These are phyloP conservation scores for Stenoptilia bipunctidactyla DNA, from an alignment of 2,888 invertebrate species.

Conservation along the genomic window DNA sequence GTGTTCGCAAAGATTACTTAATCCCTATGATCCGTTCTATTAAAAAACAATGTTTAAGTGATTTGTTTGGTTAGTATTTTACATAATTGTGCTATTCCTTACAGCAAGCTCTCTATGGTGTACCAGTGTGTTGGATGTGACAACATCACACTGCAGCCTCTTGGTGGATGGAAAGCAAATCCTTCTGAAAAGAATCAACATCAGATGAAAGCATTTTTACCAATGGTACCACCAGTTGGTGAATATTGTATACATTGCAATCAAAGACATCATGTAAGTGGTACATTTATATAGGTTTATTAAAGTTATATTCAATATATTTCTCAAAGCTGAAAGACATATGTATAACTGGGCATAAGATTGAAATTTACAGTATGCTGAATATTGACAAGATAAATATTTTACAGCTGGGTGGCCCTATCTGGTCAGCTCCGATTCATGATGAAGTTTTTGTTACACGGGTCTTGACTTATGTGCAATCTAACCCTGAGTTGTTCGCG, in stretches of 20 bases:
- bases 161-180: conserved; percentile 75
- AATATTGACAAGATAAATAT: too few relatives aligned
- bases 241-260: conserved; percentile 82
- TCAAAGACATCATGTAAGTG: conserved; percentile 79
- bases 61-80: too few relatives aligned
- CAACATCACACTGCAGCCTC: conserved; percentile 79
- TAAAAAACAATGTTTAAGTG: too few relatives aligned
- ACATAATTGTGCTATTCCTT: conserved; percentile 7
- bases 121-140: conserved; percentile 95
- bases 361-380: too few relatives aligned
- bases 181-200: conserved; percentile 67
- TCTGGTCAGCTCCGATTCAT: conserved; percentile 93
- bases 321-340: too few relatives aligned
- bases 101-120: conserved; percentile 87
- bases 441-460: conserved; percentile 80
- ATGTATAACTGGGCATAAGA: too few relatives aligned
- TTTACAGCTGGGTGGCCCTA: conserved; percentile 88
- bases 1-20: too few relatives aligned
- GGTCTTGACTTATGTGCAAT: conserved; percentile 67
- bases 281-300: too few relatives aligned
- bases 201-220: conserved; percentile 74
- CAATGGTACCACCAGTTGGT: conserved; percentile 77
- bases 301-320: too few relatives aligned
- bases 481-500: conserved; percentile 57
- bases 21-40: too few relatives aligned